A percentile compares a stretch with the other conserved stretches of the same genome.
phyloP scores from a whole-genome alignment of 2,113 vertebrate species.

The Peucedramus taeniatus region DNA sequence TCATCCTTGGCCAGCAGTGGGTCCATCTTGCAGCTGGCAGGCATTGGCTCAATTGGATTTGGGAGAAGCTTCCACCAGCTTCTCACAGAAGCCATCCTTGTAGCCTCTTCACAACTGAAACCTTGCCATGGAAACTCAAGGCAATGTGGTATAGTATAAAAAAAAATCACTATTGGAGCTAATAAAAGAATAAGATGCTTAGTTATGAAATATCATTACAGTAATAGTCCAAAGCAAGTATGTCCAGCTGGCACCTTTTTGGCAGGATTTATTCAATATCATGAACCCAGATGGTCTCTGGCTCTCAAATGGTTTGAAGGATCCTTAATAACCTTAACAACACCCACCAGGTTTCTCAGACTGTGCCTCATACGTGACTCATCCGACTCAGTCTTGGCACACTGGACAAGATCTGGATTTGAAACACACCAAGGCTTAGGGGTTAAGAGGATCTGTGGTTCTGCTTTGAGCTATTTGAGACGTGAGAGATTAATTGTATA shows the following conservation, averaged over 20 bases:
- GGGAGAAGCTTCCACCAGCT: neutral
- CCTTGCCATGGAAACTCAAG: rapidly evolving
- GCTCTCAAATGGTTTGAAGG: neutral
- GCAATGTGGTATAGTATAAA: neutral
- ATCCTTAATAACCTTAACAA: neutral
- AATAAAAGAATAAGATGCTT: neutral
- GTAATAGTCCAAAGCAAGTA: neutral
- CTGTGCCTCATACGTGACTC: neutral
- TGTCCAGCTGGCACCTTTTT: neutral
- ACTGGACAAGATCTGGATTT: neutral
- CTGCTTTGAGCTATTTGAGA: neutral
- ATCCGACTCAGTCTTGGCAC: neutral
- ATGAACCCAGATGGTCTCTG: neutral
- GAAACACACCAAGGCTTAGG: neutral
- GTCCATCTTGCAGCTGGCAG: neutral
- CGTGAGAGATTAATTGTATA: neutral
- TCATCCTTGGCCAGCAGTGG: neutral
- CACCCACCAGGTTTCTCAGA: neutral
- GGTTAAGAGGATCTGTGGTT: neutral
- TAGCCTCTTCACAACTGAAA: neutral
- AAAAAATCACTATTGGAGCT: neutral
- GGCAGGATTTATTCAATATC: neutral
- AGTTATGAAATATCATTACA: neutral
- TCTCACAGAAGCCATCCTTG: neutral
- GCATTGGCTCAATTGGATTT: neutral